Evolutionary conservation across 2,888 invertebrate species (phyloP), one percentile per base, ranked within the genome.

Genomic region (Ochlodes sylvanus): DNA sequence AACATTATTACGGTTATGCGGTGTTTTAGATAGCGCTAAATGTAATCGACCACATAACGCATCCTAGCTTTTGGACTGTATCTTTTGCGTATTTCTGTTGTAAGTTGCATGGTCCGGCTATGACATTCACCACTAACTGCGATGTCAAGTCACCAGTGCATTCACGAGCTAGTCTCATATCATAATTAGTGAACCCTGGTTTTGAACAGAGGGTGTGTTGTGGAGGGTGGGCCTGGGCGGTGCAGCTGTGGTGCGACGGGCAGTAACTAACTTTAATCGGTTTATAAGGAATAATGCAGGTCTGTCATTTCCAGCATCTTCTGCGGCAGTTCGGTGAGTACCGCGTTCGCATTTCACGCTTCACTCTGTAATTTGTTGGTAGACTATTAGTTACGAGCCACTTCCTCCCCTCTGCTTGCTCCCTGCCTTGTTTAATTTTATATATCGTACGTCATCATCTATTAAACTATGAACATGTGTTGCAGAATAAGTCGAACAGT

Each of bases 241-340:
- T 78, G 77, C 79, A 78, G 82, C 81, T 81, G 82, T 80, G 84
- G 81, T 80, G 86, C 84, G 77, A 75, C 83, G 76, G 80, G 83
- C 80, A 79, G 77, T 87, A 82, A 81, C 85, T 89, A 85, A 82
- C 85, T 88, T 86, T 85, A 83, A 84, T 83, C 79, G 80, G 85
- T 88, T 86, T 82, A 84, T 84, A 87, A 83, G 85, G 88, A 82
- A 93, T 87, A 86, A 94, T 94, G 94, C 94, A 94, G 88, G 94
- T 94, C 88, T 94, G 94, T 90, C 94, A 94, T 92, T 94, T 94
- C 93, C 94, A 94, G 86, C 94, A 94, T 78, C 93, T 94, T 70
- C 80, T 94, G 80, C 87, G 93, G 84, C 94, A 93, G 86, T 91
- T 93, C 86, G 94, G 94, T 94, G 88, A 94, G 94, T 94, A 85